Evolutionary conservation across 1,140 invertebrate genomes (phyloP), one percentile per base, ranked within the genome.

Genomic region (Anoplophora glabripennis): DNA sequence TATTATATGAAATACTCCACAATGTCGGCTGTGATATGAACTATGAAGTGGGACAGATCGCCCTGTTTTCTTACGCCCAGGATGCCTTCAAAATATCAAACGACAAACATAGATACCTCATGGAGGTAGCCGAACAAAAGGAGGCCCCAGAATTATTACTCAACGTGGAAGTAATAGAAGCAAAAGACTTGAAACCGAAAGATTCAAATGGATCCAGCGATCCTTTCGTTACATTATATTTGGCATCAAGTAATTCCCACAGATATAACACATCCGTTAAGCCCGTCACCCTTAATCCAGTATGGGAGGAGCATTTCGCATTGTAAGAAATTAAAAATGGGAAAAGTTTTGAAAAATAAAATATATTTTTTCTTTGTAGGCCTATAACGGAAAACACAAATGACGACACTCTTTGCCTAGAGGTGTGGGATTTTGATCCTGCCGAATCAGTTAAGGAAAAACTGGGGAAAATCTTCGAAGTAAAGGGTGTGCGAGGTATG

Each of bases 221-320:
- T 80, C 96, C 96, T 1, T 98, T 96, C 71, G 92, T 91, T 18
- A 92, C 89, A 1, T 79, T 94, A 59, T 93, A 88, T 75, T 76
- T 93, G 52, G 85, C 88, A 70, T 91, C 88, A 9, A 84, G 86
- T 58, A 81, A 84, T 1, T 84, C 87, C 0, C 85, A 87, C 68
- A 83, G 89, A 62, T 91, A 90, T 66, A 93, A 92, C 60, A 96
- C 95, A 12, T 90, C 91, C 8, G 94, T 98, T 1, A 97, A 96
- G 78, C 81, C 86, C 5, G 84, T 83, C 61, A 97, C 95, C 0
- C 78, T 98, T 4, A 89, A 89, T 77, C 96, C 96, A 0, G 78
- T 87, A 14, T 99, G 96, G 95, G 95, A 97, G 74, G 95, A 99
- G 79, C 90, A 94, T 79, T 98, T 98, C 78, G 91, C 93, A 75